Evolutionary conservation across 2,113 vertebrate species (phyloP).

Genomic region (Cyanoderma ruficeps): DNA sequence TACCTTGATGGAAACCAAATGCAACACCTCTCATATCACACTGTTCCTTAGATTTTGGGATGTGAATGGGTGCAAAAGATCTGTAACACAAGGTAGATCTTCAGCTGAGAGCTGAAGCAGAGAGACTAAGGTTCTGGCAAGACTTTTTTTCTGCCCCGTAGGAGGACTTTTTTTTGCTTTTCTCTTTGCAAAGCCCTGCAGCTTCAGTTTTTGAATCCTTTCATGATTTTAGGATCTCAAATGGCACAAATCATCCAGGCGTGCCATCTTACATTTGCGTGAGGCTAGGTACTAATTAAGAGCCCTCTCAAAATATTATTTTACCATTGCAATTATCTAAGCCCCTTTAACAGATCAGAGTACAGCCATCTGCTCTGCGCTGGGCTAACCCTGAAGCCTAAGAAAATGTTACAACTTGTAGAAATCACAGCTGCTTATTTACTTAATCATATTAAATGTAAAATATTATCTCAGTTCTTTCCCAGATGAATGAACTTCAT

Average conservation of each 20-base stretch:
- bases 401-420: neutral
- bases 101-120: neutral
- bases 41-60: neutral
- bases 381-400: neutral
- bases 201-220: neutral
- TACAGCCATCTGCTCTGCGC: neutral
- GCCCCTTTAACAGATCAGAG: neutral
- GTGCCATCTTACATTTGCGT: neutral
- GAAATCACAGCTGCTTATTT: slow-evolving; percentile 7
- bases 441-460: slow-evolving; percentile 28
- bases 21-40: neutral
- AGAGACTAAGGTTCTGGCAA: neutral
- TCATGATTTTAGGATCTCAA: neutral
- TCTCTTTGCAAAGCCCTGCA: neutral
- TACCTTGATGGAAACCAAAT: neutral
- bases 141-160: neutral
- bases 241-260: neutral
- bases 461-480: slow-evolving; percentile 10
- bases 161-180: neutral
- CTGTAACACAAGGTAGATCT: neutral
- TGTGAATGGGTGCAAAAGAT: neutral
- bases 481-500: neutral
- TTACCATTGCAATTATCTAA: neutral
- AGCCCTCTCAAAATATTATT: neutral
- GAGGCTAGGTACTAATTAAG: neutral